These are phyloP conservation scores for Gavialis gangeticus DNA, from an alignment of 2,113 vertebrate species.

Conservation along the genomic window DNA sequence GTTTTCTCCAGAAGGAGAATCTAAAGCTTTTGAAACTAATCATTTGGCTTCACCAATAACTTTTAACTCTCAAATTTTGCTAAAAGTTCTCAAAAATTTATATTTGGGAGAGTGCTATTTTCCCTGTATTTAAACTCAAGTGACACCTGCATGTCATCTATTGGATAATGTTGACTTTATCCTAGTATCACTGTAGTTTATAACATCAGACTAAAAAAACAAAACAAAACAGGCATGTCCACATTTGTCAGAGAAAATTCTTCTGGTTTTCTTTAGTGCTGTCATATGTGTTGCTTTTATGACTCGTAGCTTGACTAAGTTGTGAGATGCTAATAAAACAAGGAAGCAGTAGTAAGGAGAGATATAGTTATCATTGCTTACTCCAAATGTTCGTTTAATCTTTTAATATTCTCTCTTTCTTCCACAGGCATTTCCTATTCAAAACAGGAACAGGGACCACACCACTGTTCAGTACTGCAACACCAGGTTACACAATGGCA, in stretches of 20 bases:
- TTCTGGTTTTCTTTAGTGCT: not conserved
- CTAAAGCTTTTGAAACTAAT: not conserved
- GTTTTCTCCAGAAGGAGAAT: not conserved
- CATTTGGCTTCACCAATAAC: not conserved
- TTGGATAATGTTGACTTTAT: constrained; percentile 63
- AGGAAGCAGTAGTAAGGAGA: not conserved
- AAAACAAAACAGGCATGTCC: constrained; percentile 37
- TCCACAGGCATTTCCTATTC: constrained; percentile 96
- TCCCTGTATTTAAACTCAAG: constrained; percentile 28
- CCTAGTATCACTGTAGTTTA: constrained; percentile 55
- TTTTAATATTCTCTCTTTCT: constrained; percentile 50
- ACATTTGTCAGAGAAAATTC: not conserved
- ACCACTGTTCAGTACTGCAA: constrained; percentile 95
- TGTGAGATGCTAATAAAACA: not conserved
- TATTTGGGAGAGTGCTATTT: constrained; percentile 28
- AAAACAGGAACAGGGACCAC: constrained; percentile 98
- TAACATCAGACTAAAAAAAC: constrained; percentile 51
- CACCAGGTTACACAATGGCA: constrained; percentile 98
- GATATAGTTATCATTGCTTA: not conserved
- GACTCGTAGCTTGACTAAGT: not conserved
- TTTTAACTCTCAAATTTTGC: not conserved
- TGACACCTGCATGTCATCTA: not conserved
- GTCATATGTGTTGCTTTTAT: not conserved
- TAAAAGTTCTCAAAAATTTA: constrained; percentile 3
- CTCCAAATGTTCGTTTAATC: constrained; percentile 23